These are phyloP conservation scores for Monomorium pharaonis DNA, from an alignment of 1,140 invertebrate genomes.

Conservation along the genomic window DNA sequence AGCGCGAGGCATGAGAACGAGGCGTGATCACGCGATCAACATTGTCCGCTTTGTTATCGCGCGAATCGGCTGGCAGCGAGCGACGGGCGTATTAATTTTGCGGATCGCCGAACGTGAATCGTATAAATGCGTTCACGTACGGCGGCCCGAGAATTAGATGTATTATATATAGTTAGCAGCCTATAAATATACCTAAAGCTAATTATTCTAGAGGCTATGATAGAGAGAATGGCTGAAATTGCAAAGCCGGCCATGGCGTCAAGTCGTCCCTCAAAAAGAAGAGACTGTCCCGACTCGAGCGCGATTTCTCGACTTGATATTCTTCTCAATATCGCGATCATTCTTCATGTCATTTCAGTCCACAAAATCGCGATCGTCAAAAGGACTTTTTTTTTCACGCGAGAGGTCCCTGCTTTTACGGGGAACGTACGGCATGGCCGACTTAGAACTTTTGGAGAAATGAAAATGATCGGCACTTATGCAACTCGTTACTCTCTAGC, in stretches of 20 bases:
- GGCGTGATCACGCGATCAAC: slow-evolving; percentile 11
- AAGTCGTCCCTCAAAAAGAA: not conserved
- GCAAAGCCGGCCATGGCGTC: slow-evolving; percentile 44
- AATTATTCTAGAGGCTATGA: slow-evolving; percentile 71
- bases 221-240: slow-evolving; percentile 50
- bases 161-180: slow-evolving; percentile 47
- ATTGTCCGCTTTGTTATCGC: slow-evolving; percentile 27
- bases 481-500: slow-evolving; percentile 55
- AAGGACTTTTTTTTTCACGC: not conserved
- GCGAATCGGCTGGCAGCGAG: slow-evolving; percentile 62
- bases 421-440: slow-evolving; percentile 15
- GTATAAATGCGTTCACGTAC: slow-evolving; percentile 17
- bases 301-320: not conserved
- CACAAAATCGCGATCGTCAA: not conserved
- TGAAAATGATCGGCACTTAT: slow-evolving; percentile 64
- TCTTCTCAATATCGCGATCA: not conserved
- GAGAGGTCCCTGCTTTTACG: not conserved
- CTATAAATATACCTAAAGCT: slow-evolving; percentile 68
- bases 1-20: slow-evolving; percentile 10
- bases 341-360: not conserved
- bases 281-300: not conserved
- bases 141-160: slow-evolving; percentile 12
- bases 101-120: slow-evolving; percentile 49
- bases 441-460: slow-evolving; percentile 40
- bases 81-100: slow-evolving; percentile 61